These are phyloP conservation scores for Bagarius yarrelli DNA, from an alignment of 2,113 vertebrate genomes.

Conservation along the genomic window DNA sequence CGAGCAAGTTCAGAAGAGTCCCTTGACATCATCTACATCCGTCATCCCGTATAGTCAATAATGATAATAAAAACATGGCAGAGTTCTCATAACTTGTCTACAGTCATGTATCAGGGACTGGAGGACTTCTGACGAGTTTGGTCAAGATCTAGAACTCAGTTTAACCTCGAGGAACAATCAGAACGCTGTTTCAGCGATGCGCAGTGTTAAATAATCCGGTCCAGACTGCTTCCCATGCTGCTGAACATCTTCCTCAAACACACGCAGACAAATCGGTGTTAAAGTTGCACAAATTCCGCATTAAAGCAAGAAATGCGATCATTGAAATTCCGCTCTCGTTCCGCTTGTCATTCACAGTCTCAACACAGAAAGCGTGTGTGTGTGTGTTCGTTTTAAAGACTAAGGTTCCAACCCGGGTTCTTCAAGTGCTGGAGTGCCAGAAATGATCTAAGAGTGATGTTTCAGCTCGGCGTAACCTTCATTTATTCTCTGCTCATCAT, in stretches of 20 bases:
- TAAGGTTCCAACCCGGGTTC: not conserved
- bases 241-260: not conserved
- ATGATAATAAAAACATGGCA: not conserved
- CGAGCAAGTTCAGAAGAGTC: slow-evolving; percentile 14
- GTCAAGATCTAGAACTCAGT: not conserved
- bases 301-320: slow-evolving; percentile 26
- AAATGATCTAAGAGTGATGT: not conserved
- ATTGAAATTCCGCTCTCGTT: slow-evolving; percentile 48
- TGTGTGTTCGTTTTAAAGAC: slow-evolving; percentile 2
- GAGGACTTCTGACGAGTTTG: not conserved
- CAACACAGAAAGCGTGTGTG: slow-evolving; percentile 22
- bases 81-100: not conserved
- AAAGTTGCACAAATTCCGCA: slow-evolving; percentile 42
- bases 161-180: not conserved
- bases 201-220: not conserved
- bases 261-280: not conserved
- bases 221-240: not conserved
- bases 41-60: not conserved
- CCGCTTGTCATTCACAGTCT: slow-evolving; percentile 44
- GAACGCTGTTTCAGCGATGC: slow-evolving; percentile 1
- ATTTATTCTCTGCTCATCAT: not conserved
- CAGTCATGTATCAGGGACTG: not conserved
- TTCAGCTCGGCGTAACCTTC: not conserved
- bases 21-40: not conserved
- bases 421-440: not conserved